Conservation (phyloP, 37 sponge, comb jelly and placozoan genomes). For the Tethya wilhelma region DNA sequence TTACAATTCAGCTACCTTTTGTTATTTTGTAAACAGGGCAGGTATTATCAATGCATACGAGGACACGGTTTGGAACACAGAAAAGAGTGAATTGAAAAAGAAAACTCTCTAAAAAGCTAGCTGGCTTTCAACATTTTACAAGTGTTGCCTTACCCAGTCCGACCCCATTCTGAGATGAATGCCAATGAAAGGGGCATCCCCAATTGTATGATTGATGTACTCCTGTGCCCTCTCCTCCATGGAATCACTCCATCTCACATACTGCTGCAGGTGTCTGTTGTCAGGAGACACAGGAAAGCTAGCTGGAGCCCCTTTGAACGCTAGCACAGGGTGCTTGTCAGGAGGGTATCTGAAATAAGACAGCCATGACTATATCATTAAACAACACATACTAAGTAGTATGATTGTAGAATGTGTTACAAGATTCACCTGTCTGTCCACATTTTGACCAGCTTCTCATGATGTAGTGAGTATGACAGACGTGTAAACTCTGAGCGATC, state of each 20-base stretch:
- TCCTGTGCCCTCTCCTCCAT: conserved; percentile 39
- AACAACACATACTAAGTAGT: no score
- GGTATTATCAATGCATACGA: no score
- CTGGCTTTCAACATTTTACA: not conserved
- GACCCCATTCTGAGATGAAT: conserved; percentile 81
- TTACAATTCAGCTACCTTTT: no score
- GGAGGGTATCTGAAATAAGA: conserved; percentile 85
- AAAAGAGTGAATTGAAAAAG: not conserved
- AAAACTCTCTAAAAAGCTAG: not conserved
- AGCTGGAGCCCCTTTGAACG: conserved; percentile 89
- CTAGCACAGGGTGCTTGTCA: conserved; percentile 69
- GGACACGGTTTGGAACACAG: not conserved
- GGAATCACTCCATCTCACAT: conserved; percentile 67
- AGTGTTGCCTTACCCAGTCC: conserved; percentile 76
- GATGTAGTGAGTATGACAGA: conserved; percentile 42
- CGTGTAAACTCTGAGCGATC: conserved; percentile 46
- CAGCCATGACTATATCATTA: no score
- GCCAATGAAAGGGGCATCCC: conserved; percentile 56
- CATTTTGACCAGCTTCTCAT: not conserved
- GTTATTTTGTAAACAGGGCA: no score
- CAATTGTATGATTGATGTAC: conserved; percentile 55
- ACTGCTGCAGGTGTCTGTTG: conserved; percentile 65
- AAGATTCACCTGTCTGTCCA: conserved; percentile 69
- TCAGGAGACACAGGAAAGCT: conserved; percentile 59
- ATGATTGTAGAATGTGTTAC: conserved; percentile 2